Percentiles rank a stretch among this genome's conserved stretches.
These are phyloP conservation scores for Drosophila triauraria DNA, from an alignment of 1,140 invertebrate species.

Conservation along the genomic window DNA sequence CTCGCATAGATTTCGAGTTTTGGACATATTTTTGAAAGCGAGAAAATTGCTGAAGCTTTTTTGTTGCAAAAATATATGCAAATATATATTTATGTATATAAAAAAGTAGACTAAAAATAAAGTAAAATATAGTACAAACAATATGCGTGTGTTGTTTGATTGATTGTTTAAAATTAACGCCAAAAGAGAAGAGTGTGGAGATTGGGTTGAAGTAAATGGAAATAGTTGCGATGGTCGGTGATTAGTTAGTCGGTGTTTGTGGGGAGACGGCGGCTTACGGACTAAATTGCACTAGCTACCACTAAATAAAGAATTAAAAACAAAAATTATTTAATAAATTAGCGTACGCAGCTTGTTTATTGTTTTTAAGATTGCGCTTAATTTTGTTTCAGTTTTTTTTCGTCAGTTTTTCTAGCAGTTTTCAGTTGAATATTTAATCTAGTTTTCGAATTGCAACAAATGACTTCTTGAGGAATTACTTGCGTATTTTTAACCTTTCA, in stretches of 20 bases:
- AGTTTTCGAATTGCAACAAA: slow-evolving; percentile 34
- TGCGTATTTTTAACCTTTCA: slow-evolving; percentile 55
- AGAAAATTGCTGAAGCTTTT: slow-evolving; percentile 57
- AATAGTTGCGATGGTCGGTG: slow-evolving; percentile 8
- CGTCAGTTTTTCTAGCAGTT: slow-evolving; percentile 20
- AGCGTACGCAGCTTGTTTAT: slow-evolving; percentile 62
- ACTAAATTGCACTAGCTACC: slow-evolving; percentile 85
- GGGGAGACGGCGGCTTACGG: slow-evolving; percentile 49
- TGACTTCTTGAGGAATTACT: slow-evolving; percentile 44
- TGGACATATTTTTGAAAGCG: slow-evolving; percentile 57
- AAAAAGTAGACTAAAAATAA: slow-evolving; percentile 75
- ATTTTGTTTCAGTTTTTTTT: slow-evolving; percentile 59
- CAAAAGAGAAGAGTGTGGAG: slow-evolving; percentile 46
- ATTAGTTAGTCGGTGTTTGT: slow-evolving; percentile 23
- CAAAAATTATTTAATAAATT: slow-evolving; percentile 83
- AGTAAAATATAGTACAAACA: slow-evolving; percentile 74
- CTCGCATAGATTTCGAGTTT: slow-evolving; percentile 49
- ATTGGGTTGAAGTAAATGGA: slow-evolving; percentile 5
- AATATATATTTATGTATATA: slow-evolving; percentile 45
- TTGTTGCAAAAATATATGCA: slow-evolving; percentile 58
- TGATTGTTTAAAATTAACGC: slow-evolving; percentile 61
- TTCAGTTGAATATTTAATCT: slow-evolving; percentile 22
- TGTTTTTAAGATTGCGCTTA: slow-evolving; percentile 38
- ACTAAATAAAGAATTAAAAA: slow-evolving; percentile 84
- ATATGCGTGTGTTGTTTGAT: slow-evolving; percentile 40